A percentile compares a stretch with the other conserved stretches of the same genome.
phyloP scores from a whole-genome alignment of 2,888 invertebrate genomes.

The Hypsopygia costalis region DNA sequence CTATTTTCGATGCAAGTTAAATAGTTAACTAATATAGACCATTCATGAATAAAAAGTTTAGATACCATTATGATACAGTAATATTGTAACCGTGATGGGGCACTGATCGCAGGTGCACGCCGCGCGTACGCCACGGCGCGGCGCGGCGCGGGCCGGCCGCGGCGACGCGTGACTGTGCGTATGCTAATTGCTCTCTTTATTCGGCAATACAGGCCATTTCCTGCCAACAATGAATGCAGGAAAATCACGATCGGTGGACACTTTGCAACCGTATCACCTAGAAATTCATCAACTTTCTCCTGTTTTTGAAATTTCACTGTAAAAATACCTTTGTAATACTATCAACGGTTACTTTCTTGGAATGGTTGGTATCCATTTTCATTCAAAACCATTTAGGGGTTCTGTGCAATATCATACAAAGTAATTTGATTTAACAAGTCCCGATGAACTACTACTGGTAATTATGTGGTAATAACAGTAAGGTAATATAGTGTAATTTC shows the following conservation, averaged over 20 bases:
- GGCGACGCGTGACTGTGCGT: constrained; percentile 46
- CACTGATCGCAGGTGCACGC: constrained; percentile 21
- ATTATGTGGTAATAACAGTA: too few species aligned
- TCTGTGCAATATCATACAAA: too few species aligned
- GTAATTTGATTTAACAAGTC: too few species aligned
- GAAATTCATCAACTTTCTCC: constrained; percentile 22
- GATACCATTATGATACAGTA: neutral
- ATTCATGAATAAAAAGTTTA: neutral
- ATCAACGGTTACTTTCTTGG: too few species aligned
- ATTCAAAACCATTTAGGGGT: too few species aligned
- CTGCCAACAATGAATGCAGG: constrained; percentile 51
- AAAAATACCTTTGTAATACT: too few species aligned
- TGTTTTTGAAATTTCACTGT: constrained; percentile 10
- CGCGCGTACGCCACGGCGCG: constrained; percentile 23
- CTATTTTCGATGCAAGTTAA: too few species aligned
- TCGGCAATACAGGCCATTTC: constrained; percentile 59
- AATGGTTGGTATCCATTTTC: too few species aligned
- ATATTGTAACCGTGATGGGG: constrained; percentile 11
- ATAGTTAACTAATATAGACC: too few species aligned
- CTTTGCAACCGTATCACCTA: constrained; percentile 25
- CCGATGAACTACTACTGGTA: too few species aligned
- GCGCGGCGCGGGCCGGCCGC: constrained; percentile 23
- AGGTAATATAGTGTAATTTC: too few species aligned
- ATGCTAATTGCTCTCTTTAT: constrained; percentile 52
- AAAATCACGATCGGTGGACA: constrained; percentile 31